Conservation (phyloP, 2,113 vertebrate genomes). For the Columba livia region DNA sequence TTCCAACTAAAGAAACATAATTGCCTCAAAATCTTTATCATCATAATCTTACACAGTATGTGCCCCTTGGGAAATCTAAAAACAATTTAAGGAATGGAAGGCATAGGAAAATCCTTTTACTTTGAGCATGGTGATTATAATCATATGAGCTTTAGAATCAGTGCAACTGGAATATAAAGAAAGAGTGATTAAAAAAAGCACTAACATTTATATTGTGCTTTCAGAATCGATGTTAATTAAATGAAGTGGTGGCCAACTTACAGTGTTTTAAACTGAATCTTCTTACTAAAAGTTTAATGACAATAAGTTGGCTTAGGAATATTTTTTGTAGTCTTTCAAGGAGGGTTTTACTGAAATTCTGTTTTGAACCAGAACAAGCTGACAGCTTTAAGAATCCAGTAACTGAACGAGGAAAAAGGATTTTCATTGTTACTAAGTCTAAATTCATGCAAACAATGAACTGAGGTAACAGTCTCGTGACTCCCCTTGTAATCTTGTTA, state of each 20-base stretch:
- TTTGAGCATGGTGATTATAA: constrained; percentile 62
- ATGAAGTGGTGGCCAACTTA: constrained; percentile 27
- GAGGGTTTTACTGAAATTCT: constrained; percentile 49
- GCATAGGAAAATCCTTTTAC: constrained; percentile 50
- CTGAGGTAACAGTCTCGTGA: constrained; percentile 32
- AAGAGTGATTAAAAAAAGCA: constrained; percentile 52
- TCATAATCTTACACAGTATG: constrained; percentile 46
- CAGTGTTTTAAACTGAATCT: constrained; percentile 34
- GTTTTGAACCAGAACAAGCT: not conserved
- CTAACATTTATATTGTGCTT: constrained; percentile 58
- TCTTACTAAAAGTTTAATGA: constrained; percentile 58
- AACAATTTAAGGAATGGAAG: constrained; percentile 63
- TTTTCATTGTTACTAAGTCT: constrained; percentile 26
- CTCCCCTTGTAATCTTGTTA: constrained; percentile 42
- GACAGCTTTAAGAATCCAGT: constrained; percentile 25
- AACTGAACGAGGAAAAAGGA: constrained; percentile 36
- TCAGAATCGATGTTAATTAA: constrained; percentile 56
- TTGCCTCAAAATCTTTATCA: constrained; percentile 70
- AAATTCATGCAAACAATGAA: constrained; percentile 54
- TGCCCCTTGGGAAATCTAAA: constrained; percentile 65
- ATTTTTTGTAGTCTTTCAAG: constrained; percentile 16
- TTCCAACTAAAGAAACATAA: constrained; percentile 63
- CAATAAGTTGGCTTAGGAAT: constrained; percentile 48
- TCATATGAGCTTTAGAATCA: constrained; percentile 30
- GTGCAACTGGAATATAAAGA: constrained; percentile 30